These are phyloP conservation scores for Didymodactylos carnosus DNA, from an alignment of 2,888 invertebrate species.

Conservation along the genomic window DNA sequence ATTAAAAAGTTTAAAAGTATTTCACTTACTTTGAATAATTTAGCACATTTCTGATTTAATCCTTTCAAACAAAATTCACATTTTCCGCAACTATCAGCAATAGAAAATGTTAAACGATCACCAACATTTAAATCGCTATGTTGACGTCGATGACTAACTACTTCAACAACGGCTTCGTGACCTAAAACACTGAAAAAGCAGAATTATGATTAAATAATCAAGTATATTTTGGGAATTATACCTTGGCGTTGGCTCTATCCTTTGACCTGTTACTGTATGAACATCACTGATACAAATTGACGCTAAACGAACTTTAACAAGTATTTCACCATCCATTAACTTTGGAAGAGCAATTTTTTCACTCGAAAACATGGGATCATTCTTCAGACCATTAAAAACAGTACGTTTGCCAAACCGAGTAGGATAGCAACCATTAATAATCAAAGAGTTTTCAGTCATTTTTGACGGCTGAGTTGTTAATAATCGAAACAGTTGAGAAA, in stretches of 20 bases:
- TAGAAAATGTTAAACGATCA: conserved; percentile 18
- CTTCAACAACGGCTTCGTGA: conserved; percentile 19
- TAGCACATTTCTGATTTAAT: conserved; percentile 16
- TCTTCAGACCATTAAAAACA: conserved; percentile 4
- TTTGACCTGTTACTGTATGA: conserved; percentile 18
- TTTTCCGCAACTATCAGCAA: conserved; percentile 15
- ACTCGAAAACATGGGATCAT: background rate
- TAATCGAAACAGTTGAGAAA: too few species aligned
- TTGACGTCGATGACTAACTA: conserved; percentile 11
- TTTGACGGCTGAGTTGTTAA: too few species aligned
- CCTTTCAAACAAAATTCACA: conserved; percentile 17
- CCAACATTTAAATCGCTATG: conserved; percentile 13
- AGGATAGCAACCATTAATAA: too few species aligned
- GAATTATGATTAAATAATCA: background rate
- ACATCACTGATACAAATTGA: conserved; percentile 20
- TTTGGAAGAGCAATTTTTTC: background rate
- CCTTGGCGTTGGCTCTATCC: conserved; percentile 20
- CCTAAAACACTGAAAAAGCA: conserved; percentile 19
- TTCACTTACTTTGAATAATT: conserved; percentile 13
- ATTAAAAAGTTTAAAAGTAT: background rate
- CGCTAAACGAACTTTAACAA: conserved; percentile 18
- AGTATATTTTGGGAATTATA: conserved; percentile 8
- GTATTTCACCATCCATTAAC: background rate
- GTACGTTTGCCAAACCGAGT: background rate
- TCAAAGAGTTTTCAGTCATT: too few species aligned